Evolutionary conservation across 2,888 invertebrate species (phyloP).

Genomic region (Phlogophora meticulosa): DNA sequence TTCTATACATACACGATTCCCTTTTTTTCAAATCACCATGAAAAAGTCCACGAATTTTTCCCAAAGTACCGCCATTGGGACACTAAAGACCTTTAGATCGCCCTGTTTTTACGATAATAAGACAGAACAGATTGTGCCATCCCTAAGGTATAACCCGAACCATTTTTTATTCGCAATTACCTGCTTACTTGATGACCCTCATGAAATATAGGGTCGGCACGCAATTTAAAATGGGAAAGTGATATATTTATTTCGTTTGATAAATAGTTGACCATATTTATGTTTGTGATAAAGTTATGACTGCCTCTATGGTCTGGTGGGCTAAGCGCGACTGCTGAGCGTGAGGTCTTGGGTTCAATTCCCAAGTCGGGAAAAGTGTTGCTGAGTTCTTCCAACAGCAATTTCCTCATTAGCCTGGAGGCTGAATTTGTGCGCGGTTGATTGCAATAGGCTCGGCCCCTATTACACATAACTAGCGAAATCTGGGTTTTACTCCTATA

Average conservation of each 20-base stretch:
- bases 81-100: constrained; percentile 61
- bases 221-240: constrained; percentile 50
- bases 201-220: constrained; percentile 61
- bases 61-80: constrained; percentile 40
- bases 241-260: constrained; percentile 43
- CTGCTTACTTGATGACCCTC: constrained; percentile 62
- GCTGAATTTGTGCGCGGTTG: no score
- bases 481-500: no score
- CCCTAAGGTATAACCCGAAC: constrained; percentile 59
- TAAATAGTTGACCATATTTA: constrained; percentile 42
- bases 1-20: constrained; percentile 23
- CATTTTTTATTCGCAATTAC: constrained; percentile 68
- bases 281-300: constrained; percentile 11
- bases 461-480: no score
- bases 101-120: constrained; percentile 69
- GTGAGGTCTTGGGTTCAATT: constrained; percentile 19
- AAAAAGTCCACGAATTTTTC: constrained; percentile 29
- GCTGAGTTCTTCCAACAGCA: no score
- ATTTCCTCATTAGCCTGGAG: no score
- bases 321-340: no score
- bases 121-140: constrained; percentile 63
- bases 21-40: constrained; percentile 58
- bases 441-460: no score
- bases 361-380: no score
- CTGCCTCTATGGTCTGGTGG: no score